Conservation (phyloP, 1,140 invertebrate genomes). For the Drosophila melanogaster region Release_6_plus_ISO1_MT NT_033777.3:11371501-11372000, state of each 20-base stretch:
- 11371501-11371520: constrained; percentile 37
- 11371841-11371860: constrained; percentile 41
- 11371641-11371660: constrained; percentile 85
- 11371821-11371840: constrained; percentile 40
- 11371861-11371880: constrained; percentile 52
- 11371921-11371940: constrained; percentile 6
- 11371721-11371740: constrained; percentile 45
- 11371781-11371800: constrained; percentile 80
- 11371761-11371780: constrained; percentile 76
- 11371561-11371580: constrained; percentile 63
- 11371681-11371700: constrained; percentile 78
- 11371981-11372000: constrained; percentile 68
- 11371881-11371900: constrained; percentile 44
- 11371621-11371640: constrained; percentile 84
- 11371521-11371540: constrained; percentile 25
- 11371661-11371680: constrained; percentile 84
- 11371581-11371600: constrained; percentile 83
- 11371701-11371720: constrained; percentile 30
- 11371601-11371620: constrained; percentile 85
- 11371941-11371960: constrained; percentile 18
- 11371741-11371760: constrained; percentile 63
- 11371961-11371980: constrained; percentile 30
- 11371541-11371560: constrained; percentile 32
- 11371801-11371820: constrained; percentile 70
- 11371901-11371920: constrained; percentile 12